Evolutionary conservation across 2,888 invertebrate genomes (phyloP), one percentile per base, ranked within the genome.

Genomic region (Listrodromus nycthemerus): DNA sequence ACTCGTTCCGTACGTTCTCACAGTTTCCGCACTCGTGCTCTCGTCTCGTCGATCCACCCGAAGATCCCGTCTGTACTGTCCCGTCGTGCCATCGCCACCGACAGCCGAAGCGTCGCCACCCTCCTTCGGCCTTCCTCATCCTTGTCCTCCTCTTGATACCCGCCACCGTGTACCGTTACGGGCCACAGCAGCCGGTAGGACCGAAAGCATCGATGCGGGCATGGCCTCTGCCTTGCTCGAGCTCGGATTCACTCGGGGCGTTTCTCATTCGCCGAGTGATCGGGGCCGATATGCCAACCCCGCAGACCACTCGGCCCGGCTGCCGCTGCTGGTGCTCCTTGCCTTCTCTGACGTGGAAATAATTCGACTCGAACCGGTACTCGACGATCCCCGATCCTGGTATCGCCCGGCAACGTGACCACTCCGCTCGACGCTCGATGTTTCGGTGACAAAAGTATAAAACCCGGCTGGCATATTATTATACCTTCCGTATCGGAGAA

Each of bases 221-320:
- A 90, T 87, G 88, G 87, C 86, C 61, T 75, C 74, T 80, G 66
- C 73, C 27, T 76, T 58, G 48, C 27, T 87, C 89, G 90, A 88
- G 88, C 87, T 87, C 88, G 88, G 82, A 70, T 69, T 80, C 66
- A 55, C 81, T 82, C 82, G 80, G 83, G 91, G 89, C 86, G 83
- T 80, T 86, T 90, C 91, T 92, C 91, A 91, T 92, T 92, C 91
- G 91, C 89, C 84, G 89, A 86, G 81, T 86, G 82, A 87, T 87
- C 87, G 83, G 80, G 74, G 63, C 74, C 81, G 82, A 63, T 58
- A 55, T 73, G 77, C 77, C 73, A 66, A 73, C 61, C 71, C 67
- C 45, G 73, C 69, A 45, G 79, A 37, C 55, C 84, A 85, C 88
- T 85, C 83, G 84, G 85, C 69, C 84, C 74, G 37, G 41, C 41